Conservation (phyloP, 2,113 vertebrate genomes). For the Clupea harengus region DNA sequence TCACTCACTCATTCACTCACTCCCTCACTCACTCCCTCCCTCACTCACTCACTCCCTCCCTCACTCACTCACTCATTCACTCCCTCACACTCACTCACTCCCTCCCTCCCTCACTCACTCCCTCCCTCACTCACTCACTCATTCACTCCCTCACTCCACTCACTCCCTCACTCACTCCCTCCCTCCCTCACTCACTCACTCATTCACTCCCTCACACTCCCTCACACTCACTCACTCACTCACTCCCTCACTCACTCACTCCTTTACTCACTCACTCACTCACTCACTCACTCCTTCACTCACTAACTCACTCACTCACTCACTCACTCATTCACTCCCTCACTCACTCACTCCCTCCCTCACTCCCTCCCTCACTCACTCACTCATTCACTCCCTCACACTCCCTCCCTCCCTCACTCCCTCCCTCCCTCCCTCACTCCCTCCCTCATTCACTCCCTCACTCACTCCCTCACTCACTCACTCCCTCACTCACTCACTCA, state of each 20-base stretch:
- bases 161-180: no score
- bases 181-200: constrained; percentile 18
- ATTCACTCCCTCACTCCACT: background rate
- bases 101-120: background rate
- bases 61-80: no score
- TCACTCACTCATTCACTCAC: constrained; percentile 1
- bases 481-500: background rate
- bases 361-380: background rate
- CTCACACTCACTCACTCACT: background rate
- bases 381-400: no score
- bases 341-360: background rate
- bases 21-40: background rate
- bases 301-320: background rate
- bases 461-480: background rate
- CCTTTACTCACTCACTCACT: constrained; percentile 27
- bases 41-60: background rate
- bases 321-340: constrained; percentile 14
- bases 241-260: background rate
- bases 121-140: background rate
- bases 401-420: background rate
- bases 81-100: constrained; percentile 12
- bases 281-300: background rate
- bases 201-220: background rate
- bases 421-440: no score
- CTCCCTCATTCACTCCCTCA: no score